Evolutionary conservation across 2,888 invertebrate genomes (phyloP).

Genomic region (Rotaria socialis): DNA sequence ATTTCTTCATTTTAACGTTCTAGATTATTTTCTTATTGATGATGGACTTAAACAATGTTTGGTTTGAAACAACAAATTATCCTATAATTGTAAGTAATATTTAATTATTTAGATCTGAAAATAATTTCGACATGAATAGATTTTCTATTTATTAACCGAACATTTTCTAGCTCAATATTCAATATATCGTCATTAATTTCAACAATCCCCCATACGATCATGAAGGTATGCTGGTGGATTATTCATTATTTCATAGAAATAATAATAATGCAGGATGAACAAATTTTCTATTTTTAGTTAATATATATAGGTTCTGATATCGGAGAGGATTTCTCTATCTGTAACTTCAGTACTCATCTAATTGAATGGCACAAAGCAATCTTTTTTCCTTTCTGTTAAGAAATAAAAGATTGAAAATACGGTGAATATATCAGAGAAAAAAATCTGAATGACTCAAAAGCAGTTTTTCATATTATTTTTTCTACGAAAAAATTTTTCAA

Average conservation of each 20-base stretch:
- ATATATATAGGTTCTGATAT: too few relatives aligned
- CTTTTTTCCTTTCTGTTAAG: too few relatives aligned
- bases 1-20: neutral
- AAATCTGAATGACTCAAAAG: too few relatives aligned
- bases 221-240: conserved; percentile 14
- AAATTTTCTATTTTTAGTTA: neutral
- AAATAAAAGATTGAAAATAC: too few relatives aligned
- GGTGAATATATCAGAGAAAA: too few relatives aligned
- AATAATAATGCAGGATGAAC: neutral
- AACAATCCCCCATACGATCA: conserved; percentile 20
- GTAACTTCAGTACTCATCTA: too few relatives aligned
- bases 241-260: neutral
- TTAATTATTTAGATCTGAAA: neutral
- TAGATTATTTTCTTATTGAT: neutral
- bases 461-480: too few relatives aligned
- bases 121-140: neutral
- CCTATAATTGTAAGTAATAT: neutral
- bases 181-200: neutral
- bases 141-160: neutral
- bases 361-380: too few relatives aligned
- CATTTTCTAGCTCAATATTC: conserved; percentile 22
- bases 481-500: too few relatives aligned
- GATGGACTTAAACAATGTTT: neutral
- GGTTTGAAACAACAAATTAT: neutral
- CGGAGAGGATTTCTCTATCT: too few relatives aligned